These are phyloP conservation scores for Drosophila nigricruria DNA, from an alignment of 2,888 invertebrate genomes.

Conservation along the genomic window DNA sequence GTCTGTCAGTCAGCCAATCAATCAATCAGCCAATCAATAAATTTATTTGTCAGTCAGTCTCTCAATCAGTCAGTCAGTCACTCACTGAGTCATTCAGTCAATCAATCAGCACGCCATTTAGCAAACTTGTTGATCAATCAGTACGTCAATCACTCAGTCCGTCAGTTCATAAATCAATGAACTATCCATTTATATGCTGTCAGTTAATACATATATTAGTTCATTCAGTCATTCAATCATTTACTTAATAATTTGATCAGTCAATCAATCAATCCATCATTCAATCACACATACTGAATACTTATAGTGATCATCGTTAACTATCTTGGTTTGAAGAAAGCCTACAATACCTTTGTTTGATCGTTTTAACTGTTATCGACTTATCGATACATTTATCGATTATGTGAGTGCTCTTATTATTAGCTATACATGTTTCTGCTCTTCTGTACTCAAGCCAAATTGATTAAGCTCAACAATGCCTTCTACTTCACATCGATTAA, in stretches of 20 bases:
- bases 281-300: not conserved
- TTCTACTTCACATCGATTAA: not conserved
- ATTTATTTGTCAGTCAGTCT: not conserved
- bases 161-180: not conserved
- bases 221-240: not conserved
- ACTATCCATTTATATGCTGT: not conserved
- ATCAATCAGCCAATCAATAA: not conserved
- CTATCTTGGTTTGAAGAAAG: not conserved
- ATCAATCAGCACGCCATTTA: not conserved
- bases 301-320: not conserved
- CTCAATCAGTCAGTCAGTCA: not conserved
- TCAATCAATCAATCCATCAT: not conserved
- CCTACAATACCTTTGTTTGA: not conserved
- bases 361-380: not conserved
- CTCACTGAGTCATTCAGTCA: not conserved
- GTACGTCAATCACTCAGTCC: not conserved
- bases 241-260: not conserved
- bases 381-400: not conserved
- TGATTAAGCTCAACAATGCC: too few relatives aligned
- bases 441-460: not conserved
- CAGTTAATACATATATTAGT: not conserved
- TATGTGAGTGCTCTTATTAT: not conserved
- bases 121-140: not conserved
- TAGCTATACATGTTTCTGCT: not conserved
- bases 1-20: not conserved